Base-by-base conservation (phyloP, 2,888 invertebrate genomes). In the Cryptus armator region DNA sequence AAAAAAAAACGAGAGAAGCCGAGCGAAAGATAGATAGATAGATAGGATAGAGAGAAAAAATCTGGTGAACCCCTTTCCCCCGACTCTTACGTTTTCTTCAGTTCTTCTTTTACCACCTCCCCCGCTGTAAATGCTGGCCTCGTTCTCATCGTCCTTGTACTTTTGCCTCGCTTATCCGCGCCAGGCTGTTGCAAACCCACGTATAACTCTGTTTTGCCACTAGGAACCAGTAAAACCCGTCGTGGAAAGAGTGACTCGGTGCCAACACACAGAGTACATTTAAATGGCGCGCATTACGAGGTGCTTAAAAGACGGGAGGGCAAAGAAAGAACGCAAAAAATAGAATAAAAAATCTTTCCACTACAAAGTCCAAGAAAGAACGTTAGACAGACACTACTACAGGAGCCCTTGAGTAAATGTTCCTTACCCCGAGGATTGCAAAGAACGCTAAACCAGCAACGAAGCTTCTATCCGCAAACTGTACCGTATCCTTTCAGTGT, bases 281-380 rank as follows among this genome's bases (percentile, higher is more conserved):
- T 87, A 90, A 90, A 90, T 89, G 85, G 88, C 86, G 88, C 86
- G 87, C 88, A 86, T 90, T 88, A 87, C 88, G 80, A 87, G 77
- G 62, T 74, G 85, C 85, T 84, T 86, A 79, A 85, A 85, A 86
- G 87, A 75, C 56, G 46, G 83, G 56, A 79, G 24, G 37, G 75
- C n/a, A 80, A 44, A 81, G 78, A 37, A 44, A 72, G 46, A 43
- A 68, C 53, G 68, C 67, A 24, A 24, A 56, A 70, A 81, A 66
- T 19, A 32, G 71, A 70, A 44, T 80, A 79, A 78, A 53, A 53
- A 59, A 80, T 64, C 37, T 48, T 64, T 29, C 29, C 32, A 44
- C 67, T 66, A 46, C 53, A 37, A 81, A 76, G 62, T 76, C 16
- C 44, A 71, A 67, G 72, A 68, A 82, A 68, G 67, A 75, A 53